phyloP scores from a whole-genome alignment of 1,140 invertebrate genomes.

The Aphidius gifuensis region DNA sequence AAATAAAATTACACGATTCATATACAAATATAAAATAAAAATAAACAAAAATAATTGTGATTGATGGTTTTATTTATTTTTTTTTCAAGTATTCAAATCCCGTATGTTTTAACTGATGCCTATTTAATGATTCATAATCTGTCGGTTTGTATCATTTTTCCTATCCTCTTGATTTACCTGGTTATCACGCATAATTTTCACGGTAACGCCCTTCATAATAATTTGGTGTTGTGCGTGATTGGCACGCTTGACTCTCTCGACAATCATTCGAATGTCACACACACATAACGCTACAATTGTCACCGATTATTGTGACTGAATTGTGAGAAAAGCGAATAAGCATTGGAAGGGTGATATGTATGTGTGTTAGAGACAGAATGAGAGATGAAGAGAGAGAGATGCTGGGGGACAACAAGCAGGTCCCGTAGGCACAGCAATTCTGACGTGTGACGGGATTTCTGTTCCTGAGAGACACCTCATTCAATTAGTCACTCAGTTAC shows the following conservation, averaged over 20 bases:
- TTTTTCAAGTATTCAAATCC: too few relatives aligned
- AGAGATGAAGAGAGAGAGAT: neutral
- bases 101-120: neutral
- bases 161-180: neutral
- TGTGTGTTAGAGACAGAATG: neutral
- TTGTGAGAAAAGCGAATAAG: too few relatives aligned
- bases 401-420: neutral
- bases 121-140: slow-evolving; percentile 2
- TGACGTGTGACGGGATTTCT: slow-evolving; percentile 49
- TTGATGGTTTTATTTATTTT: too few relatives aligned
- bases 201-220: slow-evolving; percentile 15
- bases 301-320: too few relatives aligned
- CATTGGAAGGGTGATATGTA: too few relatives aligned
- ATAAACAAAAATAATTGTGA: too few relatives aligned
- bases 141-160: slow-evolving; percentile 1
- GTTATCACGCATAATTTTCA: slow-evolving; percentile 21
- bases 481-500: slow-evolving; percentile 55
- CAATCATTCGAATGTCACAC: slow-evolving; percentile 24
- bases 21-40: too few relatives aligned
- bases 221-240: slow-evolving; percentile 19
- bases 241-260: slow-evolving; percentile 17
- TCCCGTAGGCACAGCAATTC: slow-evolving; percentile 33
- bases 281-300: neutral
- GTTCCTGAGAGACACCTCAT: slow-evolving; percentile 51
- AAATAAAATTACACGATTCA: too few relatives aligned